A percentile compares a stretch with the other conserved stretches of the same genome.
phyloP scores from a whole-genome alignment of 2,888 invertebrate genomes.

The Polia nebulosa region DNA sequence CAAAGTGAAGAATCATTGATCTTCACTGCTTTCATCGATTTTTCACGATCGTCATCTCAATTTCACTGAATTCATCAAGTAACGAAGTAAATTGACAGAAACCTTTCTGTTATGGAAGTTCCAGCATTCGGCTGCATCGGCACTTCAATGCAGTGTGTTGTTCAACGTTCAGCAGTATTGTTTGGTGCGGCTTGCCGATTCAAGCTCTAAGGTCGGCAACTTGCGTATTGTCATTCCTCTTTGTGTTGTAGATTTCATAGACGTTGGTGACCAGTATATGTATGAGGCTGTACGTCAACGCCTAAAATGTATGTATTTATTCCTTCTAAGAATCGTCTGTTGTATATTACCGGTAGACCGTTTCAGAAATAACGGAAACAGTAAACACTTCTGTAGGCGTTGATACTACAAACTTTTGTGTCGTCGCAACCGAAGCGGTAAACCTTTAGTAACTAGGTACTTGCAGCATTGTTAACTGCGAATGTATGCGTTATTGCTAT shows the following conservation, averaged over 20 bases:
- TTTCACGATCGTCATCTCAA: neutral
- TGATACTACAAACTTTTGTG: constrained; percentile 33
- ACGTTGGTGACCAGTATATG: neutral
- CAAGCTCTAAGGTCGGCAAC: neutral
- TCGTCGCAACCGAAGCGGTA: constrained; percentile 24
- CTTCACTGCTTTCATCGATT: constrained; percentile 11
- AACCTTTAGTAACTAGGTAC: constrained; percentile 24
- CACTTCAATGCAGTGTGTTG: neutral
- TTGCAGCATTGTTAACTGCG: constrained; percentile 27
- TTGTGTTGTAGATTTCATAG: constrained; percentile 12
- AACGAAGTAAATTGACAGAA: neutral
- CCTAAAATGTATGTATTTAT: constrained; percentile 19
- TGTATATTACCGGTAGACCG: constrained; percentile 5
- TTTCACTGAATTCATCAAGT: constrained; percentile 1
- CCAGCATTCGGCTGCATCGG: neutral
- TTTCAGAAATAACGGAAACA: constrained; percentile 36
- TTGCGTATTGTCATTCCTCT: neutral
- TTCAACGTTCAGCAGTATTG: neutral
- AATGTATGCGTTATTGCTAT: constrained; percentile 38
- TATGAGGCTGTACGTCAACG: constrained; percentile 5
- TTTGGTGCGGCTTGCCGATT: neutral
- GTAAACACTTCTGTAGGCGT: constrained; percentile 32
- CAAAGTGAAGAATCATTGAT: constrained; percentile 10
- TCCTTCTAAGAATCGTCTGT: constrained; percentile 21
- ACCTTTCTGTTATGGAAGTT: neutral